Evolutionary conservation across 1,140 invertebrate species (phyloP).

Genomic region (Bemisia tabaci): DNA sequence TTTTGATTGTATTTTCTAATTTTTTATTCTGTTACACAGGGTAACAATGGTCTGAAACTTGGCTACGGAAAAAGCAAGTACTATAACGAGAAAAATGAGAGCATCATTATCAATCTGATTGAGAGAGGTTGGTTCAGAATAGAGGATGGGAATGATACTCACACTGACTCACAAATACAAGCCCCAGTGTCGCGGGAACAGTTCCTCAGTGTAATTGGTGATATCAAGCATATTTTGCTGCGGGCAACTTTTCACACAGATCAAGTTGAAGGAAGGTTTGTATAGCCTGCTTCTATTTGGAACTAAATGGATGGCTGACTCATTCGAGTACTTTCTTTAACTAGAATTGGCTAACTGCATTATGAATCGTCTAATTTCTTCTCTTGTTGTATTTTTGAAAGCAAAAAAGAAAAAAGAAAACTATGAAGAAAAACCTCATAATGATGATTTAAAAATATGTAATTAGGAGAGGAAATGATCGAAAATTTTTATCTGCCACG

Average conservation of each 20-base stretch:
- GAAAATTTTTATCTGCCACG: no score
- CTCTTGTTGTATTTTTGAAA: no score
- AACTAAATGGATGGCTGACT: no score
- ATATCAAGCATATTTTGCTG: slow-evolving; percentile 66
- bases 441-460: no score
- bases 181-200: slow-evolving; percentile 52
- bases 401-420: no score
- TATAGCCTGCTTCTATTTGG: slow-evolving; percentile 11
- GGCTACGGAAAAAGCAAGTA: slow-evolving; percentile 52
- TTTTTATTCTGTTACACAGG: slow-evolving; percentile 27
- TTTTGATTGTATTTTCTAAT: not conserved
- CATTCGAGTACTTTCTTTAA: no score
- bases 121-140: slow-evolving; percentile 66
- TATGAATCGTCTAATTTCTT: no score
- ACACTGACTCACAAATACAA: slow-evolving; percentile 38
- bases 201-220: slow-evolving; percentile 69
- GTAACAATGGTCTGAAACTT: slow-evolving; percentile 51
- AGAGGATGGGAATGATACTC: slow-evolving; percentile 41
- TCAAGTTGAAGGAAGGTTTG: slow-evolving; percentile 71
- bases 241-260: slow-evolving; percentile 86
- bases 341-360: no score
- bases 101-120: slow-evolving; percentile 44
- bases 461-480: no score
- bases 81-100: slow-evolving; percentile 37
- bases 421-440: no score